Base-by-base conservation (phyloP, 2,113 vertebrate species). In the Monarcha castaneiventris region DNA sequence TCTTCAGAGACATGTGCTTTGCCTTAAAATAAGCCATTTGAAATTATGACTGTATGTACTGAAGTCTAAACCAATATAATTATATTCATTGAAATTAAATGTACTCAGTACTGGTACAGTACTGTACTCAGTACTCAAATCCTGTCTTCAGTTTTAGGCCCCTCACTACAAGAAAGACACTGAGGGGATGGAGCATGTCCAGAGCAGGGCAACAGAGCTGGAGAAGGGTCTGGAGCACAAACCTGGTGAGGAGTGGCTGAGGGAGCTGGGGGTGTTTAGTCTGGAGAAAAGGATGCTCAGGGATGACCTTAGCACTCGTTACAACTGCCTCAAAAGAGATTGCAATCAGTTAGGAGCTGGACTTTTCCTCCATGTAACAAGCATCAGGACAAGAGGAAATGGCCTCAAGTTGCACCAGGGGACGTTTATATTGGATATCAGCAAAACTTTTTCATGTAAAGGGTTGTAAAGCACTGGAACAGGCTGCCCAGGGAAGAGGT, bases 161-260 rank as follows among this genome's bases (percentile, higher is more conserved):
- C 3, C 26, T 61, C 30, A 61, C 7, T 48, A 11, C 15, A 52
- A 41, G 14, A 27, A 52, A 35, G 13, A 29, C 25, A 32, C 0
- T 41, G 39, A 41, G 30, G 7, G 3, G 13, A 21, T 73, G 44
- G 11, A 59, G 16, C 0, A 0, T 22, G 17, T 32, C 59, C 59
- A 54, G 18, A 61, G 46, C 20, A 67, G 30, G 54, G 9, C 4
- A 74, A 2, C 0, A 0, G 39, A 61, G 52, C 8, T 41, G 30
- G 4, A 9, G 26, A 32, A 54, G 13, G 21, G 21, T 32, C 52
- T 80, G 61, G 21, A 25, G 46, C 61, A 32, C 32, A 74, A 14
- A 1, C 6, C 7, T 29, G 19, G 2, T 25, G 22, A 43, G n/a
- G 16, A 32, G 27, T 0, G 0, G 18, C 18, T 29, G 54, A 74